Base-by-base conservation (phyloP, 2,113 vertebrate species). In the Gnathonemus longibarbis region DNA sequence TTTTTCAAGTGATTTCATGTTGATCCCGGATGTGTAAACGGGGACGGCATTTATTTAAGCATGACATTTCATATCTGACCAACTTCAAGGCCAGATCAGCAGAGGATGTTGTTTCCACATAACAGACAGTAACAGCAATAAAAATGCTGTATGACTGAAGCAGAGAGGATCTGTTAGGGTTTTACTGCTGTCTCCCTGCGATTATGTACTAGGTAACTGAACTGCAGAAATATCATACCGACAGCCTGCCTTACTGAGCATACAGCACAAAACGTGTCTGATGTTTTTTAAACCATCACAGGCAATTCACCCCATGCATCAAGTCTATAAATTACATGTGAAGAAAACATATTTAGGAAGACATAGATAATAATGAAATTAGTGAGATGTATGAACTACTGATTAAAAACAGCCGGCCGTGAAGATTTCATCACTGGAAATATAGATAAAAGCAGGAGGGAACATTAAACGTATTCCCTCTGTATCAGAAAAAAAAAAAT, bases 11-110 rank as follows among this genome's bases (percentile, higher is more conserved):
- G 66, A 35, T 94, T 94, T 94, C 89, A 92, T 91, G 90, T 91
- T 91, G 94, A 95, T 95, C 93, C 93, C 92, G 9, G 9, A 92
- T 74, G 86, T 89, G 90, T 48, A 19, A 91, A 91, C 88, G n/a
- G 83, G 24, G 52, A 83, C n/a, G 89, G 84, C 90, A 91, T 77
- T 92, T 93, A 83, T 56, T 89, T 66, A 84, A 35, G 19, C 35
- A 2, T 15, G 53, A 84, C 19, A 19, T 84, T 74, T 84, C 74
- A 56, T 31, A 77, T 90, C 91, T 94, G 92, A 94, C 93, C 94
- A 92, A 94, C 90, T 92, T 70, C 87, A 85, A 90, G 31, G 19
- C 19, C 70, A 56, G 17, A 83, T 56, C 31, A 83, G 74, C 50
- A 56, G 9, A 39, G 88, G 88, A 56, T 35, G 31, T 56, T 10